Conservation (phyloP, 2,888 invertebrate species). For the Smittia aterrima region DNA sequence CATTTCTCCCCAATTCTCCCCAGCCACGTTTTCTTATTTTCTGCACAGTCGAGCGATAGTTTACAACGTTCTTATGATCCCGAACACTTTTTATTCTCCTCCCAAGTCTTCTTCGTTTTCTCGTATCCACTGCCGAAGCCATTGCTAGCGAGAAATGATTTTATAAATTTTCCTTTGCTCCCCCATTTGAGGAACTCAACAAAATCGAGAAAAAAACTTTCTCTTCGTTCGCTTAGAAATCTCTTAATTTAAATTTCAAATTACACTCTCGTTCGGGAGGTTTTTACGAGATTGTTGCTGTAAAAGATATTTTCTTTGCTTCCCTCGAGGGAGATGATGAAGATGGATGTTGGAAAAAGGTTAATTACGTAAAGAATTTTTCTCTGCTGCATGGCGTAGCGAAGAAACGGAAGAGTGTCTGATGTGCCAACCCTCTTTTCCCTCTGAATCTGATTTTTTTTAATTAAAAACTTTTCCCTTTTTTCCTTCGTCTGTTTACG, state of each 20-base stretch:
- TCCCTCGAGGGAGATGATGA: conserved; percentile 3
- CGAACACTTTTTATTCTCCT: too few relatives aligned
- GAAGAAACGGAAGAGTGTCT: neutral
- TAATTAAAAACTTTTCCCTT: neutral
- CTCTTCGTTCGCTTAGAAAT: neutral
- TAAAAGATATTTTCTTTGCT: neutral
- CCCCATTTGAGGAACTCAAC: too few relatives aligned
- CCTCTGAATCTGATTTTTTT: neutral
- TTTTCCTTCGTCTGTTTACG: neutral
- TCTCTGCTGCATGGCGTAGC: neutral
- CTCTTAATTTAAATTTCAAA: conserved; percentile 8
- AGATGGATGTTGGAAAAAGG: neutral
- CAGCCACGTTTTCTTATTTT: too few relatives aligned
- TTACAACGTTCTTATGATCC: too few relatives aligned
- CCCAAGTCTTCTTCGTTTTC: too few relatives aligned
- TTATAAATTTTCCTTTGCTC: too few relatives aligned
- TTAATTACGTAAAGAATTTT: conserved; percentile 8
- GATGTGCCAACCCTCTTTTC: neutral
- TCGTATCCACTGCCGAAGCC: too few relatives aligned
- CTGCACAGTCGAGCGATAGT: too few relatives aligned
- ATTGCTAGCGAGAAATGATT: too few relatives aligned
- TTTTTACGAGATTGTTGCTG: neutral
- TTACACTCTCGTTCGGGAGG: neutral
- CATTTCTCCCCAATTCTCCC: too few relatives aligned
- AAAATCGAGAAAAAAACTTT: neutral